Conservation (phyloP, 2,113 vertebrate genomes). For the Nothocercus julius region DNA sequence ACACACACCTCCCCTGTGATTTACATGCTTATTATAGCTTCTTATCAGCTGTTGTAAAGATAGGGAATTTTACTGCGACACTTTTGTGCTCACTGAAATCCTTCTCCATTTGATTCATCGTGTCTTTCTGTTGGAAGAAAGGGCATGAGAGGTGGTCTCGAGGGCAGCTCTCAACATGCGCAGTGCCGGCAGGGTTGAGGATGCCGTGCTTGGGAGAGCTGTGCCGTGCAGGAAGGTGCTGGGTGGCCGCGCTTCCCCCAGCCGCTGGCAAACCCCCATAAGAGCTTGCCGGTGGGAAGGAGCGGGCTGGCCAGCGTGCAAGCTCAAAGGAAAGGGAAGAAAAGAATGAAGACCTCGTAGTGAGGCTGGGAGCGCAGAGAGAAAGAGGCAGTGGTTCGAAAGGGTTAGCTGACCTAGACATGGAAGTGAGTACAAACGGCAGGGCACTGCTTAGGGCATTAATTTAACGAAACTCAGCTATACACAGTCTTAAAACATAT, state of each 20-base stretch:
- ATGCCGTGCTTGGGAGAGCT: not conserved
- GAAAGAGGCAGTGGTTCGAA: not conserved
- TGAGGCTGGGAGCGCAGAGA: not conserved
- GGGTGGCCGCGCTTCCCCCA: not conserved
- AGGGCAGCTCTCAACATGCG: fast-evolving
- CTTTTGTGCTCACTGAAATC: not conserved
- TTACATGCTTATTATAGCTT: slow-evolving; percentile 38
- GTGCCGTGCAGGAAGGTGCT: fast-evolving
- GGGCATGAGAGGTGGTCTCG: not conserved
- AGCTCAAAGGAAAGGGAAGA: not conserved
- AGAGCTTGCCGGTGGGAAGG: not conserved
- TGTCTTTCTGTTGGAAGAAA: not conserved
- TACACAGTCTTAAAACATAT: not conserved
- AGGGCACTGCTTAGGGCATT: not conserved
- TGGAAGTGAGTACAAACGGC: not conserved
- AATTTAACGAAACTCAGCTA: not conserved
- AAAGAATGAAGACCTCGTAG: not conserved
- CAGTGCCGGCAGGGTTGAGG: not conserved
- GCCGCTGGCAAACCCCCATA: not conserved
- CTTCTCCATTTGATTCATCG: not conserved
- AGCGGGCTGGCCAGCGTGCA: not conserved
- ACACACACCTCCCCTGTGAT: not conserved
- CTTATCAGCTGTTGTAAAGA: slow-evolving; percentile 52
- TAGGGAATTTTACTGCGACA: slow-evolving; percentile 29
- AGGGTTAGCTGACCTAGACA: not conserved